A percentile compares a stretch with the other conserved stretches of the same genome.
phyloP scores from a whole-genome alignment of 2,888 invertebrate genomes.

The Leucoma salicis region DNA sequence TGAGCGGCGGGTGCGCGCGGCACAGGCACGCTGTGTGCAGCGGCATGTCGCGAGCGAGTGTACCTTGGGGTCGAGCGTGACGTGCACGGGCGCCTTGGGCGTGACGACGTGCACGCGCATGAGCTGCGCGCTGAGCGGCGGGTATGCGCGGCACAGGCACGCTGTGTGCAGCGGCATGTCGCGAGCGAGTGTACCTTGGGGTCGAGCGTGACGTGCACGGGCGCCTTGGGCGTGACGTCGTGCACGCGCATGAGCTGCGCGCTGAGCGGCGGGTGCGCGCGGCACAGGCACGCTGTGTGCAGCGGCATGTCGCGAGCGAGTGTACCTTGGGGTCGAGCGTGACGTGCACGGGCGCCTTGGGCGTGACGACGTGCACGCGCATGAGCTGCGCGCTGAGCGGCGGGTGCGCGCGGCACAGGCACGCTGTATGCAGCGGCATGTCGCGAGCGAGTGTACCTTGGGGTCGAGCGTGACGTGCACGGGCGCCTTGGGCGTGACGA shows the following conservation, averaged over 20 bases:
- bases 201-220: constrained; percentile 92
- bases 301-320: constrained; percentile 88
- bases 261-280: constrained; percentile 37
- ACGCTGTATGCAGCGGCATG: constrained; percentile 79
- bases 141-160: constrained; percentile 48
- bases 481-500: constrained; percentile 92
- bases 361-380: constrained; percentile 80
- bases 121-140: constrained; percentile 48
- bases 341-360: constrained; percentile 95
- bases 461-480: constrained; percentile 91
- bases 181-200: constrained; percentile 72
- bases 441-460: constrained; percentile 83
- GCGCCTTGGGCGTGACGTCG: constrained; percentile 91
- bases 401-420: constrained; percentile 47
- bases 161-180: constrained; percentile 84
- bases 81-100: constrained; percentile 95
- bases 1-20: constrained; percentile 40
- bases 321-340: constrained; percentile 83
- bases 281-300: constrained; percentile 45
- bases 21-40: constrained; percentile 44
- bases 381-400: constrained; percentile 49
- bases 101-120: constrained; percentile 72
- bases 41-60: constrained; percentile 88
- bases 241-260: constrained; percentile 58
- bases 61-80: constrained; percentile 85